These are phyloP conservation scores for Temnothorax nylanderi DNA, from an alignment of 1,140 invertebrate species.

Conservation along the genomic window DNA sequence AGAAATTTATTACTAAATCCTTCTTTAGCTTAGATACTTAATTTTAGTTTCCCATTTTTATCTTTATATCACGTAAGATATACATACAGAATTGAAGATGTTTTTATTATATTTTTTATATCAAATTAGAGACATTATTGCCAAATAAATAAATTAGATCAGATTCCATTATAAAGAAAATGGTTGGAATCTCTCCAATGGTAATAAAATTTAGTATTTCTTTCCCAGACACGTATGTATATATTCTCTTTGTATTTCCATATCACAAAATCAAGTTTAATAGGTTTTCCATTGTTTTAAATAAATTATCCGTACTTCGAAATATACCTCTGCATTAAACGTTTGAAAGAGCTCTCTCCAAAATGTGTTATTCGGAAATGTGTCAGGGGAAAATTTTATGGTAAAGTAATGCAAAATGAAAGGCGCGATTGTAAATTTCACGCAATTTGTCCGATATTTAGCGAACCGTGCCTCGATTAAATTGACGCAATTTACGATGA, in stretches of 20 bases:
- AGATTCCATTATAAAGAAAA: not conserved
- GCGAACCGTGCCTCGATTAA: constrained; percentile 56
- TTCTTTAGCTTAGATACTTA: constrained; percentile 6
- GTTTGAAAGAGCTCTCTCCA: constrained; percentile 19
- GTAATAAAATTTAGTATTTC: not conserved
- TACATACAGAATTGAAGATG: not conserved
- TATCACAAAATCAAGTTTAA: constrained; percentile 18
- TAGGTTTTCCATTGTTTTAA: constrained; percentile 5
- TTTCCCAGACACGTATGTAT: not conserved
- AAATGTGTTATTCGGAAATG: constrained; percentile 37
- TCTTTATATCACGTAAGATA: not conserved
- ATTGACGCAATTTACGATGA: constrained; percentile 60
- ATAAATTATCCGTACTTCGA: not conserved
- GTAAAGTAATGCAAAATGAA: constrained; percentile 39
- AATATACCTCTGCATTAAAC: constrained; percentile 8
- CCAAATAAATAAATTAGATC: not conserved
- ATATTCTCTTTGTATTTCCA: not conserved
- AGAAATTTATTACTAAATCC: not conserved
- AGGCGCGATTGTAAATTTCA: constrained; percentile 43
- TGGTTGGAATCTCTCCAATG: not conserved
- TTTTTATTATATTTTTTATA: not conserved
- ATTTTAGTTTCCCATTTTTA: not conserved
- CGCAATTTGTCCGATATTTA: constrained; percentile 58
- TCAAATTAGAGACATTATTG: not conserved
- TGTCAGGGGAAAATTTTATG: constrained; percentile 19